Evolutionary conservation across 2,113 vertebrate species (phyloP), one percentile per base, ranked within the genome.

Genomic region (Bubo scandiacus): DNA sequence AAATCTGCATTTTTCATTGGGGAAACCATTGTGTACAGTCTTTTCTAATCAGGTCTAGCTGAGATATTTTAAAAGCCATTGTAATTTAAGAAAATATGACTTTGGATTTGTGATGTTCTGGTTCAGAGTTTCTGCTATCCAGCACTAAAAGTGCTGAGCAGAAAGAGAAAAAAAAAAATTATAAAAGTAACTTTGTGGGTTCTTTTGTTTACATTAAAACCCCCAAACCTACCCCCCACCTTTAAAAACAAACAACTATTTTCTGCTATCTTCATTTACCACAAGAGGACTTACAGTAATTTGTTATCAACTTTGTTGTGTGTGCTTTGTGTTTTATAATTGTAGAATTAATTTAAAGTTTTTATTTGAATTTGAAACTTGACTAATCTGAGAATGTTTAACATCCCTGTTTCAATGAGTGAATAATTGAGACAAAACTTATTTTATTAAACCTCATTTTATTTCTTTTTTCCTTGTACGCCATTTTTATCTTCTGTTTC

Each of bases 401-500:
- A 92, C 86, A 77, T 63, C 63, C 30, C 18, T 38, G 17, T 90
- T 92, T 90, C 67, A 81, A 12, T 40, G 34, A 90, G 38, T 34
- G 71, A 81, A 55, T 93, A 70, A 58, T 34, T 5, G 2, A 90
- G 75, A 71, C 65, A 73, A 73, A 87, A 54, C 47, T 94, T 38
- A 61, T 45, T 96, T 88, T 95, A 85, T 77, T 95, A 89, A 93
- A 59, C 47, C 6, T 91, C 0, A 16, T 65, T 92, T 89, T 51
- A 27, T 81, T 91, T 91, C 22, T 59, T 72, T 88, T 79, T 72
- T 55, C 11, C 13, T 86, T 45, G 27, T 65, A 57, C 15, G 29
- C 18, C 12, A 45, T 96, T 94, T 97, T 97, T 97, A 97, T 97
- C 97, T 95, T 88, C 78, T 45, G 10, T 81, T 97, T 91, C 95